These are phyloP conservation scores for Gasterosteus aculeatus DNA, from an alignment of 2,113 vertebrate species.

Conservation along the genomic window DNA sequence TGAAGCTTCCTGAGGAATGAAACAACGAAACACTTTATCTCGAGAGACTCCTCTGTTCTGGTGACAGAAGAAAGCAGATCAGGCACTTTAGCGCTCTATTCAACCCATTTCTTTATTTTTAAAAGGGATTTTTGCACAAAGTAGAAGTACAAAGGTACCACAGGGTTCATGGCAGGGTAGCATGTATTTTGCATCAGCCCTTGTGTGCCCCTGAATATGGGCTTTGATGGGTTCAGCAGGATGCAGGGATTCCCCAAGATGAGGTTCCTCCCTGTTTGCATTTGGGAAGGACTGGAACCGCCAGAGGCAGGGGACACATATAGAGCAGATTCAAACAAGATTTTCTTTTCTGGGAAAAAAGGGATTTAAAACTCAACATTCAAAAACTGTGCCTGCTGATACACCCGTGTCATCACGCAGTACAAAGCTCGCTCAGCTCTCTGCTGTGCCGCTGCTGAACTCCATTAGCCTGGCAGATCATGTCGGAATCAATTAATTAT, in stretches of 20 bases:
- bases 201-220: not conserved
- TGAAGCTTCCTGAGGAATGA: conserved; percentile 19
- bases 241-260: conserved; percentile 10
- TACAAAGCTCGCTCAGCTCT: conserved; percentile 16
- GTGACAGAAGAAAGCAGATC: conserved; percentile 18
- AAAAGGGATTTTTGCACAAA: not conserved
- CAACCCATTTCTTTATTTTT: not conserved
- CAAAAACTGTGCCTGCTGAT: not conserved
- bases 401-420: not conserved
- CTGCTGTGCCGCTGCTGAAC: conserved; percentile 15
- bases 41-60: conserved; percentile 5
- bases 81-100: not conserved
- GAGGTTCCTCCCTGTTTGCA: not conserved
- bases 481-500: conserved; percentile 25
- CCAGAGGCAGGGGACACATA: not conserved
- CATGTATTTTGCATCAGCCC: not conserved
- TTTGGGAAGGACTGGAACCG: not conserved
- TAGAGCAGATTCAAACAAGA: not conserved
- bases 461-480: conserved; percentile 19
- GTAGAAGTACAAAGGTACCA: not conserved
- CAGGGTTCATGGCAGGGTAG: not conserved
- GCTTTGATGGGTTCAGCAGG: not conserved
- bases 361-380: not conserved
- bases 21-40: conserved; percentile 26
- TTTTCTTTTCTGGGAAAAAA: not conserved